A percentile compares a stretch with the other conserved stretches of the same genome.
Evolutionary conservation across 2,888 invertebrate species (phyloP).

Genomic region (Andrena dorsata): DNA sequence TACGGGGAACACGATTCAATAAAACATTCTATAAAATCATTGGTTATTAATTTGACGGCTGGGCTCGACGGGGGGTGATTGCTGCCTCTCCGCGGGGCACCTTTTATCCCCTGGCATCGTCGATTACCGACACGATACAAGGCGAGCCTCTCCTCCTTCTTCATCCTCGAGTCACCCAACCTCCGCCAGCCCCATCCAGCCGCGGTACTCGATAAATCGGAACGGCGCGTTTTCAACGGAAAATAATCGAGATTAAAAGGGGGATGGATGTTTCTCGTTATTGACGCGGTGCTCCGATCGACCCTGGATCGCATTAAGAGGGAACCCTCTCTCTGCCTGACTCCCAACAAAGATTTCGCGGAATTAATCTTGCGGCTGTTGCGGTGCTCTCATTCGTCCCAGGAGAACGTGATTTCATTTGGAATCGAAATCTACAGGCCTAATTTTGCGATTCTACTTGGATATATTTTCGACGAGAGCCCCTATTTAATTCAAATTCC

Average conservation of each 20-base stretch:
- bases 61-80: slow-evolving; percentile 79
- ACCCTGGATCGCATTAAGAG: background rate
- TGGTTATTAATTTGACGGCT: slow-evolving; percentile 84
- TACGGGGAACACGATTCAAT: slow-evolving; percentile 81
- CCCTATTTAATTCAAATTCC: no score
- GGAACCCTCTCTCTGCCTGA: background rate
- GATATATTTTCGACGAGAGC: no score
- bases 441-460: no score
- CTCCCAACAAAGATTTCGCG: background rate
- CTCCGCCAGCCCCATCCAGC: slow-evolving; percentile 11
- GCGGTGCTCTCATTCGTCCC: no score
- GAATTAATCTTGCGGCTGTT: no score
- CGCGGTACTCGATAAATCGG: slow-evolving; percentile 27
- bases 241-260: slow-evolving; percentile 42
- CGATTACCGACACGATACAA: slow-evolving; percentile 68
- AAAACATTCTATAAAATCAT: slow-evolving; percentile 84
- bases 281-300: background rate
- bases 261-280: slow-evolving; percentile 5
- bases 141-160: slow-evolving; percentile 23
- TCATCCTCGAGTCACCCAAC: slow-evolving; percentile 12
- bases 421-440: no score
- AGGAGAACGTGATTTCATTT: no score
- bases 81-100: slow-evolving; percentile 72
- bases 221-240: slow-evolving; percentile 36
- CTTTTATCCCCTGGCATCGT: slow-evolving; percentile 76